Conservation (phyloP, 2,797 vertebrate genomes). For the Malurus leucopterus region DNA sequence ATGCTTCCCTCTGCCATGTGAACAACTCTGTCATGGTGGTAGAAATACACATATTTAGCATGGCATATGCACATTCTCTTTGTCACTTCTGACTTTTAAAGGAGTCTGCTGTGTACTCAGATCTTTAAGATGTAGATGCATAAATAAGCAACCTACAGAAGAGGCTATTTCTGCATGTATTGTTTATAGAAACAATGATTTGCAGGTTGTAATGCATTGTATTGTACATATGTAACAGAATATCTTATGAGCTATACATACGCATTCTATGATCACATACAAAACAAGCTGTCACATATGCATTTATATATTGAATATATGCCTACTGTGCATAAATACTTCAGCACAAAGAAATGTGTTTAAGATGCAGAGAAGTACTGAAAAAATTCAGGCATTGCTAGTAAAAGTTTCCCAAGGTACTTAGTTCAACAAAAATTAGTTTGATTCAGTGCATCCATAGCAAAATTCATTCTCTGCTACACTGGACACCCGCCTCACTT, state of each 20-base stretch:
- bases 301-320: background rate
- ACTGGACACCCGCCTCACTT: background rate
- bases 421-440: background rate
- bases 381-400: background rate
- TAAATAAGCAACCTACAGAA: background rate
- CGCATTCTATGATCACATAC: background rate
- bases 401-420: background rate
- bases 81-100: background rate
- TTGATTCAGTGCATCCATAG: background rate
- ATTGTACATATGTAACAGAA: background rate
- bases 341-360: background rate
- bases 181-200: background rate
- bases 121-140: background rate
- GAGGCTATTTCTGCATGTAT: background rate
- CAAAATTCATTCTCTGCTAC: background rate
- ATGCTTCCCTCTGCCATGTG: background rate
- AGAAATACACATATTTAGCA: background rate
- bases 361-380: background rate
- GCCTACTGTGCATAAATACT: background rate
- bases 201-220: background rate
- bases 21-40: background rate
- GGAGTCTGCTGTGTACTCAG: background rate
- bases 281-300: background rate
- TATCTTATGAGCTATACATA: background rate
- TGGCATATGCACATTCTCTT: background rate